Evolutionary conservation across 2,113 vertebrate species (phyloP).

Genomic region (Heterotis niloticus): DNA sequence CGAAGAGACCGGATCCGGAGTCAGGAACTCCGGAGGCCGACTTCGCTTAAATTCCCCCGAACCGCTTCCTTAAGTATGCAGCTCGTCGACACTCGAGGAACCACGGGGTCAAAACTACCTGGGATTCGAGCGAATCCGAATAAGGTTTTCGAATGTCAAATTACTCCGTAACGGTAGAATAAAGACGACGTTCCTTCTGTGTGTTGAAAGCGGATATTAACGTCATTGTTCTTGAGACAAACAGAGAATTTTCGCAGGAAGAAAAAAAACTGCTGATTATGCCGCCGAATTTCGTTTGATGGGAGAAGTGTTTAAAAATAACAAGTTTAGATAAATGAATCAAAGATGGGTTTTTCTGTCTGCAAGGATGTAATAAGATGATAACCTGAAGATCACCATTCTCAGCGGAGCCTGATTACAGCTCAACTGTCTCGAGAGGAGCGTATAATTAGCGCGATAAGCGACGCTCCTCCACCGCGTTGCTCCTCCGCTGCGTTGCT

Average conservation of each 20-base stretch:
- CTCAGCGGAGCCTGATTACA: slow-evolving; percentile 49
- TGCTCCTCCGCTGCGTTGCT: slow-evolving; percentile 1
- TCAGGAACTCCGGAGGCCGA: neutral
- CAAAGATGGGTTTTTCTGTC: slow-evolving; percentile 16
- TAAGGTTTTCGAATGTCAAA: too few relatives aligned
- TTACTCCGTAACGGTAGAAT: neutral
- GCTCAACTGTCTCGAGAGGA: slow-evolving; percentile 50
- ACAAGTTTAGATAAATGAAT: slow-evolving; percentile 20
- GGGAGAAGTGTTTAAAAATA: slow-evolving; percentile 11
- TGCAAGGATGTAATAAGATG: slow-evolving; percentile 43
- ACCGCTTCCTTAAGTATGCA: neutral
- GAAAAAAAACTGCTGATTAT: neutral
- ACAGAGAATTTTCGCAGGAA: neutral
- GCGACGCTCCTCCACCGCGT: slow-evolving; percentile 27
- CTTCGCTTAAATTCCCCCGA: neutral
- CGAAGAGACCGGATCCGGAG: too few relatives aligned
- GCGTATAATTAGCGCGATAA: slow-evolving; percentile 48
- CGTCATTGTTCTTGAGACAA: slow-evolving; percentile 24
- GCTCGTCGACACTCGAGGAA: neutral
- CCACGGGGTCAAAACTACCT: too few relatives aligned
- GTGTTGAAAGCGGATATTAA: slow-evolving; percentile 12
- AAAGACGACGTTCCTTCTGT: neutral
- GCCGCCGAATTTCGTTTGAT: neutral
- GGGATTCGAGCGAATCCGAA: too few relatives aligned
- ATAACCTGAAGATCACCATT: slow-evolving; percentile 49